Evolutionary conservation across 2,113 vertebrate genomes (phyloP).

Genomic region (Takifugu bimaculatus): DNA sequence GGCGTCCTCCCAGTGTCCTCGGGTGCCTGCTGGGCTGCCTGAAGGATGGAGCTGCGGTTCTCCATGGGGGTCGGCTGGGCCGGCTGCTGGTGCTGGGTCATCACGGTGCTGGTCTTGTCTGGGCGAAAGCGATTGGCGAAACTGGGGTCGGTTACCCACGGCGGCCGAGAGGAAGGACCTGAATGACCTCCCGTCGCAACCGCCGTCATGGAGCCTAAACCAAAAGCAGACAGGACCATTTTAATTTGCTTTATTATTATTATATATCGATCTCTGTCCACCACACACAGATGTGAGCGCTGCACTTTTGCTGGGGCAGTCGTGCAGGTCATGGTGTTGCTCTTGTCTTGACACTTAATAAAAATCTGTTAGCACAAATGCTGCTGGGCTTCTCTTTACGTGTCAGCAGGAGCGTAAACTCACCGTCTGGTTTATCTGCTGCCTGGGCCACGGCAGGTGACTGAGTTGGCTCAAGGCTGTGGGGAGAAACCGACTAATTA

Average conservation of each 20-base stretch:
- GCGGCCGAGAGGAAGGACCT: conserved; percentile 80
- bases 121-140: conserved; percentile 92
- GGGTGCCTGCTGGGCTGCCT: conserved; percentile 84
- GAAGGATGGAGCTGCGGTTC: conserved; percentile 94
- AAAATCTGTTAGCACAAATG: conserved; percentile 52
- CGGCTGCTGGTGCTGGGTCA: conserved; percentile 92
- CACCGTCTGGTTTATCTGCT: conserved; percentile 70
- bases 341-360: conserved; percentile 45
- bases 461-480: conserved; percentile 68
- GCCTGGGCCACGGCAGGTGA: conserved; percentile 68
- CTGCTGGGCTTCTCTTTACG: conserved; percentile 36
- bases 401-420: conserved; percentile 56
- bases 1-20: conserved; percentile 82
- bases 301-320: conserved; percentile 6
- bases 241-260: neutral
- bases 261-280: too few relatives aligned
- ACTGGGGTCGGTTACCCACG: conserved; percentile 89
- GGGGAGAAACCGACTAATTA: conserved; percentile 60
- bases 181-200: conserved; percentile 21
- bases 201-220: conserved; percentile 58
- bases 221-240: neutral
- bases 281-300: conserved; percentile 10
- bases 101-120: conserved; percentile 90
- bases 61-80: conserved; percentile 89
- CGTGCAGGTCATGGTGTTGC: conserved; percentile 7